Evolutionary conservation across 1,140 invertebrate genomes (phyloP).

Genomic region (Euwallacea fornicatus): DNA sequence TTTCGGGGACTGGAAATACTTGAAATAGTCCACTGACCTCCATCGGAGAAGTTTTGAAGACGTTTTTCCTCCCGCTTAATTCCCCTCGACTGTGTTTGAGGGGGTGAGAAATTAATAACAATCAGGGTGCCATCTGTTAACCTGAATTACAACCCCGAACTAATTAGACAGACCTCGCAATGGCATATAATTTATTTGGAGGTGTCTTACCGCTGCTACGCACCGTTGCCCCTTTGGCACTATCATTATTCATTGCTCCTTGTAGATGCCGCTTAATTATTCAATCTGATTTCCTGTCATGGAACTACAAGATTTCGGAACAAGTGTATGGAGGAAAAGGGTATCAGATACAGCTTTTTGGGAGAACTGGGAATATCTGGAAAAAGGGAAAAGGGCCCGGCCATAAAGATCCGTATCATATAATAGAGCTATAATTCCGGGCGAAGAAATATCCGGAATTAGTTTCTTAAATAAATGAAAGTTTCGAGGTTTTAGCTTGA

Average conservation of each 20-base stretch:
- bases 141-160: slow-evolving; percentile 42
- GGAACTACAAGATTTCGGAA: too few relatives aligned
- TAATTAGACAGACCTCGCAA: slow-evolving; percentile 44
- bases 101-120: slow-evolving; percentile 45
- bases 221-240: slow-evolving; percentile 34
- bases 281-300: slow-evolving; percentile 18
- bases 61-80: not conserved
- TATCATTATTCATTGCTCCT: slow-evolving; percentile 40
- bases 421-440: slow-evolving; percentile 24
- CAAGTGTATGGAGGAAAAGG: too few relatives aligned
- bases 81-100: slow-evolving; percentile 1
- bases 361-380: not conserved
- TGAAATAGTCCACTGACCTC: not conserved
- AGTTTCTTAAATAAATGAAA: not conserved
- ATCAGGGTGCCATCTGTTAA: slow-evolving; percentile 46
- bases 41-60: not conserved
- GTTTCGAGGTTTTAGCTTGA: too few relatives aligned
- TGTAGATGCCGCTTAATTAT: slow-evolving; percentile 18
- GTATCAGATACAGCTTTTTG: not conserved
- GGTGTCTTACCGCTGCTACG: slow-evolving; percentile 32
- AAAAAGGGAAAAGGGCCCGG: not conserved
- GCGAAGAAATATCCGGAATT: slow-evolving; percentile 5
- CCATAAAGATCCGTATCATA: slow-evolving; percentile 21
- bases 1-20: not conserved
- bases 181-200: slow-evolving; percentile 40